phyloP scores from a whole-genome alignment of 2,797 vertebrate species.

The Miichthys miiuy region DNA sequence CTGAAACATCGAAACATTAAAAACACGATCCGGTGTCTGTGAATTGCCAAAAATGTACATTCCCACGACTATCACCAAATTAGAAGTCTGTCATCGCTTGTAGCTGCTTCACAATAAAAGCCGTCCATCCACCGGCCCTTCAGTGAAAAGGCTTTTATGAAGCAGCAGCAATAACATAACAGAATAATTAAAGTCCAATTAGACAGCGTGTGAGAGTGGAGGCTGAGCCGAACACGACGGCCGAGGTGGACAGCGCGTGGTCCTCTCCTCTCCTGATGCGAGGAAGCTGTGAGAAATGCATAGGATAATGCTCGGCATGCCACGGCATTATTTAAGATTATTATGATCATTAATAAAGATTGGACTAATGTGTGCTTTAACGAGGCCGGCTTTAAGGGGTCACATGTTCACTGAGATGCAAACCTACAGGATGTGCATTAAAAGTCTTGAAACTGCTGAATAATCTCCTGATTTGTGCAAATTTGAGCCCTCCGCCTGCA shows the following conservation, averaged over 20 bases:
- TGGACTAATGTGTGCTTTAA: not conserved
- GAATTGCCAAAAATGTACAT: not conserved
- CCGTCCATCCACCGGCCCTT: not conserved
- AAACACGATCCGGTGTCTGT: not conserved
- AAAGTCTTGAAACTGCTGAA: constrained; percentile 7
- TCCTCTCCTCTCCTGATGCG: not conserved
- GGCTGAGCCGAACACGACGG: not conserved
- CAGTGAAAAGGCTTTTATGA: not conserved
- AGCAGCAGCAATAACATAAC: not conserved
- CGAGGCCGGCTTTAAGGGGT: not conserved
- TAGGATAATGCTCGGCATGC: constrained; percentile 1
- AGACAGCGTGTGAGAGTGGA: not conserved
- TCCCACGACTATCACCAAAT: not conserved
- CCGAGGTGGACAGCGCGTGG: too few relatives aligned
- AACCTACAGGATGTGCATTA: not conserved
- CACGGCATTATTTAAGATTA: constrained; percentile 14
- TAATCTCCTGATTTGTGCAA: not conserved
- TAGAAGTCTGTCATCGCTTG: not conserved
- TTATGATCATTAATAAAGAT: constrained; percentile 11
- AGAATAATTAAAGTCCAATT: not conserved
- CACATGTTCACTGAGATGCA: not conserved
- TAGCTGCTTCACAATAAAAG: not conserved
- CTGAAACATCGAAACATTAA: not conserved
- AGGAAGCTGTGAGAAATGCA: not conserved
- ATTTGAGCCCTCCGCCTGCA: not conserved